Evolutionary conservation across 2,888 invertebrate species (phyloP).

Genomic region (Pristionchus fissidentatus): DNA sequence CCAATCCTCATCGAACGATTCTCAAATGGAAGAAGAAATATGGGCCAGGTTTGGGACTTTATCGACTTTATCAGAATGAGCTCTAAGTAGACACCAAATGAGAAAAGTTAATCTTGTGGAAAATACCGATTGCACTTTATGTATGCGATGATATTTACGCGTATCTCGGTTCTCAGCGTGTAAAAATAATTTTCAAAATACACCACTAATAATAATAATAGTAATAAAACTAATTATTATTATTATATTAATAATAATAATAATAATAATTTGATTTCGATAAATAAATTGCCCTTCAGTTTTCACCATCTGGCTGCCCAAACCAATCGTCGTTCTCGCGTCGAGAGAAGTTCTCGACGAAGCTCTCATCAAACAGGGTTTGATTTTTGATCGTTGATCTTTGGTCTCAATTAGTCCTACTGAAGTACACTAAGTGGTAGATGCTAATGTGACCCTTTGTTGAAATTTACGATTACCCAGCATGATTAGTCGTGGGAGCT

Average conservation of each 20-base stretch:
- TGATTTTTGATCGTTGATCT: neutral
- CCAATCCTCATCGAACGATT: conserved; percentile 14
- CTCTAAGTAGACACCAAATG: neutral
- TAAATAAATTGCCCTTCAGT: no score
- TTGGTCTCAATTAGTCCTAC: neutral
- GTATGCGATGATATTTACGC: neutral
- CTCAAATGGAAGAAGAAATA: conserved; percentile 18
- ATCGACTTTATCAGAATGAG: neutral
- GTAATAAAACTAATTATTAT: no score
- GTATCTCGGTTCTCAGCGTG: no score
- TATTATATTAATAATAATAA: no score
- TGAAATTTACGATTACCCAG: no score
- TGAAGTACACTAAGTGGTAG: no score
- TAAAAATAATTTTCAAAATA: no score
- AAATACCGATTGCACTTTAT: no score
- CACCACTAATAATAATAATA: no score
- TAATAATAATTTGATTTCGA: neutral
- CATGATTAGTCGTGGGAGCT: no score
- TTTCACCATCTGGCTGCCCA: conserved; percentile 45
- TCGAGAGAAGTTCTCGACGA: conserved; percentile 27
- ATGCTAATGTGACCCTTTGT: no score
- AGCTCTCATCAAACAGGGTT: conserved; percentile 19
- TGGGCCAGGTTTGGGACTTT: neutral
- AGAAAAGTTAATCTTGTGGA: conserved; percentile 6
- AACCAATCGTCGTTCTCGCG: conserved; percentile 40